Percentiles rank a stretch among this genome's conserved stretches.
Evolutionary conservation across 2,113 vertebrate species (phyloP).

Genomic region (Lethenteron reissneri): DNA sequence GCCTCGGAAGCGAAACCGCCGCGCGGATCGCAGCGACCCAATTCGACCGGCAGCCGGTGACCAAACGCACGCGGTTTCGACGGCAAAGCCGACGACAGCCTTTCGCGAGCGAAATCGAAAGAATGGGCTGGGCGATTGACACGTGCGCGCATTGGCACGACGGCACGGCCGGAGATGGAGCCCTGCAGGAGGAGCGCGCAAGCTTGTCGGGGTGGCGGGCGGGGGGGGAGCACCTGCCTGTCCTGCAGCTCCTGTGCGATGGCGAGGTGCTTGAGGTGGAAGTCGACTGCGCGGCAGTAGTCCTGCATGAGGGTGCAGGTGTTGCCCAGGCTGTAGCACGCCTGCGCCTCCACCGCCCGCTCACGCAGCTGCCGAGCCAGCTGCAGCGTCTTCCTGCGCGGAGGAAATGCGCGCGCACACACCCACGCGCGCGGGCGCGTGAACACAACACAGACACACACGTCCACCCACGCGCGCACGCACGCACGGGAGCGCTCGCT

Average conservation of each 20-base stretch:
- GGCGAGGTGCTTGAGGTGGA: constrained; percentile 71
- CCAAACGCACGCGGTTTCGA: neutral
- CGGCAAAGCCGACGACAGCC: neutral
- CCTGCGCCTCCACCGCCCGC: constrained; percentile 74
- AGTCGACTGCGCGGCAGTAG: constrained; percentile 76
- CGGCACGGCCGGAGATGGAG: neutral
- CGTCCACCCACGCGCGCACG: no score
- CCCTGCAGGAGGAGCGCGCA: neutral
- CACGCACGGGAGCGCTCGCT: no score
- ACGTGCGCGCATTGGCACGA: neutral
- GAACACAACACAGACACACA: no score
- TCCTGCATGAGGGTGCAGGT: constrained; percentile 83
- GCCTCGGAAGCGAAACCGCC: no score
- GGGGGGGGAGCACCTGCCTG: constrained; percentile 24
- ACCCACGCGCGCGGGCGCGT: no score
- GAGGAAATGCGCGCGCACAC: constrained; percentile 5
- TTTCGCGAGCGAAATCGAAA: neutral
- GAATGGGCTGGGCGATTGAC: neutral
- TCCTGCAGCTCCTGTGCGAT: constrained; percentile 79
- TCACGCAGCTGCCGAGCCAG: constrained; percentile 70
- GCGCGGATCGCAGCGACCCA: no score
- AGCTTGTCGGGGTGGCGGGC: neutral
- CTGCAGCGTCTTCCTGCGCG: constrained; percentile 48
- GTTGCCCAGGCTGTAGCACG: constrained; percentile 88
- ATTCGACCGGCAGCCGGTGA: no score